These are phyloP conservation scores for Cylloceria caligata DNA, from an alignment of 2,888 invertebrate genomes.

Conservation along the genomic window DNA sequence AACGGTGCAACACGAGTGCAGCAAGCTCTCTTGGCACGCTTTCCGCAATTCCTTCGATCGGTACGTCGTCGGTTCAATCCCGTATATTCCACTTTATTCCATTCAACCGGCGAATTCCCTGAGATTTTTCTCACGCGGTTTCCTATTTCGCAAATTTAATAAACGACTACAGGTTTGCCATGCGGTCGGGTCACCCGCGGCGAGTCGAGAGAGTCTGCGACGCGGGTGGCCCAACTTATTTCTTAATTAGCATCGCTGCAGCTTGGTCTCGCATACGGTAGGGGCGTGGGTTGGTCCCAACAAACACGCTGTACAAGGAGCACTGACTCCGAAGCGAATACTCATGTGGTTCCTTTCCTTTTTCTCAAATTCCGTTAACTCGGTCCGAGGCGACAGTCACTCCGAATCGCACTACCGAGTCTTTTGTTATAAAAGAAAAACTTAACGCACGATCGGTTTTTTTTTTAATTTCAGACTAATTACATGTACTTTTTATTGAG, in stretches of 20 bases:
- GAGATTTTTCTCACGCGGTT: constrained; percentile 65
- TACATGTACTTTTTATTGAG: neutral
- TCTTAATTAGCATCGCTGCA: constrained; percentile 74
- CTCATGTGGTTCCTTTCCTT: neutral
- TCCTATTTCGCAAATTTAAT: constrained; percentile 65
- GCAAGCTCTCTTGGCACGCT: constrained; percentile 57
- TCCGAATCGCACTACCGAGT: too few species aligned
- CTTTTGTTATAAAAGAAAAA: neutral
- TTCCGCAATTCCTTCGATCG: constrained; percentile 31
- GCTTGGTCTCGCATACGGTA: constrained; percentile 34
- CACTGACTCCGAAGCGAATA: neutral
- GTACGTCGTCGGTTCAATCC: constrained; percentile 6
- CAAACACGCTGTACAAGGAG: constrained; percentile 54
- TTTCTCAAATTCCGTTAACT: constrained; percentile 13
- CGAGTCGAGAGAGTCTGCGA: constrained; percentile 57
- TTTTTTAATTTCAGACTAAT: neutral
- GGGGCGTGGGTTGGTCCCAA: constrained; percentile 60
- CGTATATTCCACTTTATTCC: constrained; percentile 49
- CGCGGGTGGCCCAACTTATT: constrained; percentile 76
- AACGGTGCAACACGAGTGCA: constrained; percentile 38
- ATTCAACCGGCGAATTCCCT: constrained; percentile 55
- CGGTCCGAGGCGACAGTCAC: neutral
- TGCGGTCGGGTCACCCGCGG: constrained; percentile 58
- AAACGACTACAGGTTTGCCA: constrained; percentile 49
- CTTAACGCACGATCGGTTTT: neutral